phyloP scores from a whole-genome alignment of 2,888 invertebrate species.

The Sinohyriopsis cumingii region DNA sequence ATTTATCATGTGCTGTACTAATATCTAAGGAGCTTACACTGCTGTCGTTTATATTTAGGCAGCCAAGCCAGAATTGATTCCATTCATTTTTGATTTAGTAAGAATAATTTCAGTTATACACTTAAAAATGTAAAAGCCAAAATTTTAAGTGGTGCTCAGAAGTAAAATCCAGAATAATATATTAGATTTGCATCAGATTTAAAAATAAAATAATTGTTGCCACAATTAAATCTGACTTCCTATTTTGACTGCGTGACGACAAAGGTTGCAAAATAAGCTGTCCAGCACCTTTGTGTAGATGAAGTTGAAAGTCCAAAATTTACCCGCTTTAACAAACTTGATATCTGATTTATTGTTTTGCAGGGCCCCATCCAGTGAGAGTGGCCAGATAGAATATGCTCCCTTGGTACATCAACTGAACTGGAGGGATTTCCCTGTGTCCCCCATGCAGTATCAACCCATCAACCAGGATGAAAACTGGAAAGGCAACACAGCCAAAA shows the following conservation, averaged over 20 bases:
- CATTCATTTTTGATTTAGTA: no score
- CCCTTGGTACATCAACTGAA: constrained; percentile 62
- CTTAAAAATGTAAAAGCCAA: no score
- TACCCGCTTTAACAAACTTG: background rate
- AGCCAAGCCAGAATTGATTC: no score
- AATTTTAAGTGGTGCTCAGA: no score
- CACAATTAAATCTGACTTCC: no score
- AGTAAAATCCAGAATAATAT: no score
- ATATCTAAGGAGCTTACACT: no score
- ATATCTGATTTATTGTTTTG: constrained; percentile 15
- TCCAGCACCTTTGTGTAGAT: background rate
- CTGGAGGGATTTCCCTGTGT: constrained; percentile 68
- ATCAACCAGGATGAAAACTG: constrained; percentile 49
- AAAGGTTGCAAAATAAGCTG: background rate
- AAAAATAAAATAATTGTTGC: no score
- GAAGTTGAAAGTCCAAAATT: background rate
- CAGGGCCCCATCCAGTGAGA: constrained; percentile 49
- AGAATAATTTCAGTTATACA: no score
- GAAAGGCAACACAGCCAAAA: constrained; percentile 50
- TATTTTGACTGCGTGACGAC: background rate
- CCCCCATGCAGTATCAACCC: constrained; percentile 57
- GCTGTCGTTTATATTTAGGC: no score
- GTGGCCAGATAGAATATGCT: constrained; percentile 55
- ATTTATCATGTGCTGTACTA: no score
- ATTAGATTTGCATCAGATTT: no score